These are phyloP conservation scores for Lasioglossum figueresi DNA, from an alignment of 2,888 invertebrate genomes.

Conservation along the genomic window DNA sequence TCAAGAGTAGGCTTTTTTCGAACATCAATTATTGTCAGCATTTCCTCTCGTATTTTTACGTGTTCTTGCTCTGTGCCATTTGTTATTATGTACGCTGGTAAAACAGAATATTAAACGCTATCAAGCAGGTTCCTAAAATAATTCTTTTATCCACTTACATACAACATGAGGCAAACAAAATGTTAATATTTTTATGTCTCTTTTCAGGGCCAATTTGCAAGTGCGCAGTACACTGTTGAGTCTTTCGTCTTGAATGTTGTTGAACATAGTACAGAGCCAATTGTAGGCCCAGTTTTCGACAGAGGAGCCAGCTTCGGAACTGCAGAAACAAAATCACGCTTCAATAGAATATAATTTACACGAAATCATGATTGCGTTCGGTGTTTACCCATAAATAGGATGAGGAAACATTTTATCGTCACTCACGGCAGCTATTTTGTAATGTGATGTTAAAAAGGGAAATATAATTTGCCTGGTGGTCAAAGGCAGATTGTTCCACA, in stretches of 20 bases:
- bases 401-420: conserved; percentile 77
- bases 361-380: conserved; percentile 8
- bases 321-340: conserved; percentile 72
- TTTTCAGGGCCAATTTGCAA: conserved; percentile 90
- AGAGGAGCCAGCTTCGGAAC: conserved; percentile 88
- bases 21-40: conserved; percentile 85
- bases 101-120: conserved; percentile 22
- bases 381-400: conserved; percentile 82
- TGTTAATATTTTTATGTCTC: conserved; percentile 89
- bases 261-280: conserved; percentile 90
- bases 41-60: conserved; percentile 85
- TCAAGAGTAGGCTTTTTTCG: conserved; percentile 75
- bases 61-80: conserved; percentile 83
- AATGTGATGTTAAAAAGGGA: conserved; percentile 89
- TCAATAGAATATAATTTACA: conserved; percentile 6
- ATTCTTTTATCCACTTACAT: conserved; percentile 73
- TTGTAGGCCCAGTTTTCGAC: conserved; percentile 91
- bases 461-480: conserved; percentile 91
- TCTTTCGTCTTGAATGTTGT: conserved; percentile 86
- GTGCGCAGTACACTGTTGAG: conserved; percentile 88
- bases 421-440: conserved; percentile 74
- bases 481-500: conserved; percentile 90
- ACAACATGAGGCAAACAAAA: conserved; percentile 91
- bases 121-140: neutral
- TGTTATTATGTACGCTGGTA: conserved; percentile 82